Percentiles rank a stretch among this genome's conserved stretches.
Conservation (phyloP, 2,888 invertebrate species). For the Cheilosia scutellata region DNA sequence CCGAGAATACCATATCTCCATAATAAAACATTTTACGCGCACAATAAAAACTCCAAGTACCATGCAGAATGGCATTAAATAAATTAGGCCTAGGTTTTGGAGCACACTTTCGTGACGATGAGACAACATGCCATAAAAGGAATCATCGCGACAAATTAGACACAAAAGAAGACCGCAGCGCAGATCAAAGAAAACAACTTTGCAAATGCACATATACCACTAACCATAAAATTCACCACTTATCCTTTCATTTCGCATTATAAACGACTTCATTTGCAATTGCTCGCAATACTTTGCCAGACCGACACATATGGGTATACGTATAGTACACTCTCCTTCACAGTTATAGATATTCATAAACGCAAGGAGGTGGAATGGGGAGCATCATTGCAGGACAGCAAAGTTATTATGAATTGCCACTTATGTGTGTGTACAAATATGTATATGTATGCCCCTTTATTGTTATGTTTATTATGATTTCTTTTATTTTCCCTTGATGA, state of each 20-base stretch:
- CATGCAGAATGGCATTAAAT: conserved; percentile 57
- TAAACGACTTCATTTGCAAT: conserved; percentile 68
- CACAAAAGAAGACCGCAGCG: background rate
- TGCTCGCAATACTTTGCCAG: conserved; percentile 44
- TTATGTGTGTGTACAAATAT: conserved; percentile 28
- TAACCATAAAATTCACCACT: conserved; percentile 53
- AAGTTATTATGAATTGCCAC: conserved; percentile 65
- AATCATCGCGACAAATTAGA: conserved; percentile 40
- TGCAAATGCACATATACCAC: conserved; percentile 44
- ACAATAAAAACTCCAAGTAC: conserved; percentile 55
- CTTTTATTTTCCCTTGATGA: conserved; percentile 66
- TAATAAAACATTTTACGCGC: conserved; percentile 59
- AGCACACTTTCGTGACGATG: conserved; percentile 13
- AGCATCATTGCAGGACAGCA: conserved; percentile 32
- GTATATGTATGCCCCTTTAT: conserved; percentile 46
- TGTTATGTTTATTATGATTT: conserved; percentile 74
- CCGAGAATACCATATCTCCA: conserved; percentile 25
- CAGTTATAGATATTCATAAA: background rate
- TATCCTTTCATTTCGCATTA: conserved; percentile 59
- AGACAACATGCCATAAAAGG: conserved; percentile 17
- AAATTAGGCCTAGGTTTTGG: conserved; percentile 58
- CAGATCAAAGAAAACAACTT: conserved; percentile 48
- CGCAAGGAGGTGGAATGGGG: background rate
- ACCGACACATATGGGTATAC: background rate
- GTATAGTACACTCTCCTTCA: background rate